A percentile compares a stretch with the other conserved stretches of the same genome.
phyloP scores from a whole-genome alignment of 53 echinoderm and acorn worm genomes.

The Echinometra lucunter region DNA sequence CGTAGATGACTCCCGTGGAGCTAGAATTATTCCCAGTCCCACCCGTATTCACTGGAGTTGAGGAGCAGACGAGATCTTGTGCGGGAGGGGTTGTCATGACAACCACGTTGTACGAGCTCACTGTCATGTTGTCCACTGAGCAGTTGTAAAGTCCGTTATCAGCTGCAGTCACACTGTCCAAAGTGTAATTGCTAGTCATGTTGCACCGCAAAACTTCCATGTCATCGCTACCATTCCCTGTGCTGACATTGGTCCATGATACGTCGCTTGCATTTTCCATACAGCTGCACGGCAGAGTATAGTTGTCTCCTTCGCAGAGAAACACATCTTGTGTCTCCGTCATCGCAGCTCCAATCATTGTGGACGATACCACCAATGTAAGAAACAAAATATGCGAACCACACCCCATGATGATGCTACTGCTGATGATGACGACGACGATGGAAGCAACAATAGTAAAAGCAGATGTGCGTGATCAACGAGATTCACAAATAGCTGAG shows the following conservation, averaged over 20 bases:
- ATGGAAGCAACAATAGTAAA: not conserved
- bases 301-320: not conserved
- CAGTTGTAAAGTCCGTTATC: not conserved
- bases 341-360: not conserved
- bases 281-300: slow-evolving; percentile 6
- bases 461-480: too few species aligned
- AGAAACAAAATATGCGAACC: not conserved
- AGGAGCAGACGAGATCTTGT: not conserved
- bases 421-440: not conserved
- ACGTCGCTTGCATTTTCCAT: not conserved
- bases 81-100: not conserved
- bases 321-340: not conserved
- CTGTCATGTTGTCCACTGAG: not conserved
- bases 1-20: not conserved
- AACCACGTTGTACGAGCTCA: not conserved
- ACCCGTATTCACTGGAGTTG: not conserved
- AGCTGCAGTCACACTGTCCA: not conserved
- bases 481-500: not conserved
- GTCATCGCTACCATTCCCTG: not conserved
- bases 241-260: not conserved
- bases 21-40: not conserved
- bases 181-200: not conserved
- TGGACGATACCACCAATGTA: not conserved
- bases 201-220: not conserved
- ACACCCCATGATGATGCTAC: not conserved